Conservation (phyloP, 2,888 invertebrate species). For the Nematopogon swammerdamellus region DNA sequence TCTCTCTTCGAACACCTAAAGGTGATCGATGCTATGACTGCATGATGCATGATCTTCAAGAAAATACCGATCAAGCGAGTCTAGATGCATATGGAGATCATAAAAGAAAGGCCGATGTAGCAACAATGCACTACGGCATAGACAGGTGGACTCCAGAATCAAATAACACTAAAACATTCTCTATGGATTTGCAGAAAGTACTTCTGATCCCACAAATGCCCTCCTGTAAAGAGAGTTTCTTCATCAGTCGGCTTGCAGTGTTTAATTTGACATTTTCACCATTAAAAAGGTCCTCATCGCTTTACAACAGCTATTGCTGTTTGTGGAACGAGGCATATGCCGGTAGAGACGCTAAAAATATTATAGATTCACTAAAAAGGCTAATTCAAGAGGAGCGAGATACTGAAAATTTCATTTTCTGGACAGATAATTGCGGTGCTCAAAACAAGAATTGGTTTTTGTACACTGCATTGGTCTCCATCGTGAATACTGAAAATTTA, state of each 20-base stretch:
- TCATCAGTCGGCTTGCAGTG: constrained; percentile 8
- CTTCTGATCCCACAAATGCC: constrained; percentile 7
- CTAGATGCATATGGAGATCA: constrained; percentile 5
- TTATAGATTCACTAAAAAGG: constrained; percentile 5
- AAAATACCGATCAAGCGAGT: constrained; percentile 6
- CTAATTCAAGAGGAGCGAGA: background rate
- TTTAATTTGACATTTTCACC: constrained; percentile 8
- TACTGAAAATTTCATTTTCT: background rate
- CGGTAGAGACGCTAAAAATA: background rate
- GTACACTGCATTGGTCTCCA: too few relatives aligned
- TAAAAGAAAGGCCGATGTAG: constrained; percentile 6
- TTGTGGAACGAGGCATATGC: constrained; percentile 1
- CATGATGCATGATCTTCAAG: constrained; percentile 4
- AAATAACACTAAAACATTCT: background rate
- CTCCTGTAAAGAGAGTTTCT: constrained; percentile 10
- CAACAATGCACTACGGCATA: constrained; percentile 3
- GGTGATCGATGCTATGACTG: constrained; percentile 7
- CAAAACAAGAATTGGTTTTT: too few relatives aligned
- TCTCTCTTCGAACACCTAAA: constrained; percentile 7
- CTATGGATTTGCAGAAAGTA: constrained; percentile 1
- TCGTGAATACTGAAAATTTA: too few relatives aligned
- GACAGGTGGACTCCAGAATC: too few relatives aligned
- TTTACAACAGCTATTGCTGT: background rate
- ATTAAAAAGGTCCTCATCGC: background rate
- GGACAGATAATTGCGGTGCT: background rate